Evolutionary conservation across 1,140 invertebrate genomes (phyloP).

Genomic region (Leptinotarsa undecemlineata): DNA sequence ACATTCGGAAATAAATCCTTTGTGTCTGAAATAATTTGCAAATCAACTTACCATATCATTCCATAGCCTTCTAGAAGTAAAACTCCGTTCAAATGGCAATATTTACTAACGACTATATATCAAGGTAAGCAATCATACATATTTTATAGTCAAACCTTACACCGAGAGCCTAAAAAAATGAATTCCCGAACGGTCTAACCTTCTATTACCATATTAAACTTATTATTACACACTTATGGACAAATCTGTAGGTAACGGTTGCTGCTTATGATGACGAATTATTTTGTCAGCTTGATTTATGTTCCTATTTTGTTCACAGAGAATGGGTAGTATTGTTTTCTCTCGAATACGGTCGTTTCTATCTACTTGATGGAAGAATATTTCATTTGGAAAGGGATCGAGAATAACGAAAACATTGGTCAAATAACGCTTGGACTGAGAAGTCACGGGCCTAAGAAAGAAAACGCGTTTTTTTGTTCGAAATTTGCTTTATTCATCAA

Average conservation of each 20-base stretch:
- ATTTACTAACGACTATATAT: not conserved
- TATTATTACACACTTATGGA: slow-evolving; percentile 2
- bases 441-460: no score
- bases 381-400: no score
- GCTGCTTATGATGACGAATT: not conserved
- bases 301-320: not conserved
- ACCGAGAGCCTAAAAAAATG: slow-evolving; percentile 10
- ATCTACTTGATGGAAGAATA: no score
- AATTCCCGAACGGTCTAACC: slow-evolving; percentile 13
- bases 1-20: not conserved
- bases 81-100: not conserved
- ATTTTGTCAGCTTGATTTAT: slow-evolving; percentile 4
- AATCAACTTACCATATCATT: not conserved
- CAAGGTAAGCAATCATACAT: not conserved
- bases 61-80: not conserved
- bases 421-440: no score
- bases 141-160: slow-evolving; percentile 13
- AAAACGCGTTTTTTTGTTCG: no score
- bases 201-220: slow-evolving; percentile 18
- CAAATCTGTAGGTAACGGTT: slow-evolving; percentile 11
- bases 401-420: no score
- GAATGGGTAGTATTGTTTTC: no score
- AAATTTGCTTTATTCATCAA: no score
- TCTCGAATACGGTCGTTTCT: no score
- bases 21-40: not conserved